Base-by-base conservation (phyloP, 2,797 vertebrate species). In the Falco peregrinus region DNA sequence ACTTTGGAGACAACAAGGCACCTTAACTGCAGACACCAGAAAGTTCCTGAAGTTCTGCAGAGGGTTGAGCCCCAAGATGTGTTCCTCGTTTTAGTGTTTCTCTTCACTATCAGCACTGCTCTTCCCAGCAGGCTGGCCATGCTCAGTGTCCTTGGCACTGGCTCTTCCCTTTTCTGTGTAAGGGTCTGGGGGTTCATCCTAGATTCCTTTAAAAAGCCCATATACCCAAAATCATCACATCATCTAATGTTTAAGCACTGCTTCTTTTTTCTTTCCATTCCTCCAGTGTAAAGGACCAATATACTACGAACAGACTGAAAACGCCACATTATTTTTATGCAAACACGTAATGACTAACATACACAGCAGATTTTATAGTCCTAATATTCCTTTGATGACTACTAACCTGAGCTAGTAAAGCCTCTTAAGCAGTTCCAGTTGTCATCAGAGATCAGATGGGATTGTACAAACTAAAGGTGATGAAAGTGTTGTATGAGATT, bases 391-490 rank as follows among this genome's bases (percentile, higher is more conserved):
- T 95, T 78, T 94, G 92, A 87, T 87, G 69, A 64, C 50, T 81
- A 50, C 50, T 81, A 90, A 69, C 47, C 61, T 29, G 13, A 89
- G 53, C 43, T 83, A 57, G 21, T 85, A 92, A 94, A 93, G 29
- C 19, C 57, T 31, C 25, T n/a, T 84, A 86, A 94, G 73, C 78
- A 75, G 61, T 96, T 96, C 61, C 43, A 76, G 64, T 95, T 95
- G 71, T 96, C 79, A 81, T 86, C 87, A 84, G 90, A 95, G 86
- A 78, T 75, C 92, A 85, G 73, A 87, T 75, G 65, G 73, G 63
- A 63, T 35, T 91, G 94, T 84, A 90, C 43, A 91, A 90, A 95
- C 65, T 89, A 89, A 85, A 91, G 71, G 81, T 92, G 90, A 93
- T 95, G 92, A 95, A 93, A 95, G 5, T 69, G 47, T 39, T 74